Percentiles rank a stretch among this genome's conserved stretches.
Evolutionary conservation across 2,888 invertebrate genomes (phyloP).

Genomic region (Cephus pygmeus): DNA sequence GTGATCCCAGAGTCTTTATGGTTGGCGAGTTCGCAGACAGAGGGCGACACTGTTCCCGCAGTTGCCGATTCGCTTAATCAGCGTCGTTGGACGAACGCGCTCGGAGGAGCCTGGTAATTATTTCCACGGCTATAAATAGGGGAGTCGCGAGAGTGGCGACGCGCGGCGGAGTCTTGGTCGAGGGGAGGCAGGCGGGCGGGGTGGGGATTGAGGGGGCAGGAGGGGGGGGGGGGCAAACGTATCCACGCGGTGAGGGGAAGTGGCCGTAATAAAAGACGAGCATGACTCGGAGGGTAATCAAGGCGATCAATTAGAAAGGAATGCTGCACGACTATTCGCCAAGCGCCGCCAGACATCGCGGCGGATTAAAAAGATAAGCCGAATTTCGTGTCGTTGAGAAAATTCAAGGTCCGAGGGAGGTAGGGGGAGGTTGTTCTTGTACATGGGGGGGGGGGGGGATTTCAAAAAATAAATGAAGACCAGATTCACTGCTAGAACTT

Average conservation of each 20-base stretch:
- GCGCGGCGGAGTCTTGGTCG: not conserved
- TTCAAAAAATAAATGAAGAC: not conserved
- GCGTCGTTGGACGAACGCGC: conserved; percentile 21
- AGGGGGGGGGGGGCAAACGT: not conserved
- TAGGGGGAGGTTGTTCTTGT: no score
- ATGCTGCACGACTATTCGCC: not conserved
- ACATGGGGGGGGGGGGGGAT: not conserved
- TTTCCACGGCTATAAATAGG: conserved; percentile 23
- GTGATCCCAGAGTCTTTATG: not conserved
- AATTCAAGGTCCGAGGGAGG: not conserved
- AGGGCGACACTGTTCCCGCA: not conserved
- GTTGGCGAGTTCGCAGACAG: not conserved
- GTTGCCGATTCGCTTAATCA: conserved; percentile 19
- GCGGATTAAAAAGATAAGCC: conserved; percentile 2
- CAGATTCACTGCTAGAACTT: not conserved
- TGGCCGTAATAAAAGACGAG: conserved; percentile 1
- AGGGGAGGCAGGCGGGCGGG: not conserved
- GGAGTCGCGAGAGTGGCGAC: conserved; percentile 11
- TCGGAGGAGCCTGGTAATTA: conserved; percentile 13
- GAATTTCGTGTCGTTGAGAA: not conserved
- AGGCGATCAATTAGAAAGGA: conserved; percentile 8
- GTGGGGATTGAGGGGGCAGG: not conserved
- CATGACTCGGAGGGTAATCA: conserved; percentile 4
- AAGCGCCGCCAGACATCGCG: conserved; percentile 1
- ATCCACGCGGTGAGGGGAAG: not conserved